Percentiles rank a stretch among this genome's conserved stretches.
These are phyloP conservation scores for Apodemia duryi DNA, from an alignment of 2,888 invertebrate genomes.

Conservation along the genomic window DNA sequence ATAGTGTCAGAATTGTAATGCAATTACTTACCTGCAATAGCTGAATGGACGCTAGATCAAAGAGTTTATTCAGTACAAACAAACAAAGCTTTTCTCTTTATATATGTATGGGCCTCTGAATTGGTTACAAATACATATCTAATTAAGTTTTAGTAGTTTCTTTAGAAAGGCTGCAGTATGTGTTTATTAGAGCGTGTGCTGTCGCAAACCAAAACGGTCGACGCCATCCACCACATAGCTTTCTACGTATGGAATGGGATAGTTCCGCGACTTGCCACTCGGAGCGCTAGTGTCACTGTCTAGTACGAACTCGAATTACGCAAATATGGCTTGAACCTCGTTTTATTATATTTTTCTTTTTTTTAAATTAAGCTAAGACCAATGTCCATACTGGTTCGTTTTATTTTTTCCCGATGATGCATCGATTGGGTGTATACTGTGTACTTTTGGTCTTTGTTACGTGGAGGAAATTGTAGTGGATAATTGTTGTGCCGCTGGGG, in stretches of 20 bases:
- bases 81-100: too few species aligned
- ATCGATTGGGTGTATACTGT: too few species aligned
- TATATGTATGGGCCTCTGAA: not conserved
- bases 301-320: not conserved
- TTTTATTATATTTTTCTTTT: not conserved
- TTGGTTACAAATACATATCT: not conserved
- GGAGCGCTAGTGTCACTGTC: not conserved
- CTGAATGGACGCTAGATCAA: too few species aligned
- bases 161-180: conserved; percentile 12
- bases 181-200: conserved; percentile 9
- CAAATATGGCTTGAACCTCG: not conserved
- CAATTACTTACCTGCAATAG: too few species aligned
- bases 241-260: not conserved
- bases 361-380: not conserved
- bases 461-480: too few species aligned
- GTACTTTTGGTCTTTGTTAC: too few species aligned
- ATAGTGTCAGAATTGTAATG: too few species aligned
- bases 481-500: too few species aligned
- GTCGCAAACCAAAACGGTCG: not conserved
- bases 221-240: not conserved
- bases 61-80: too few species aligned
- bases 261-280: not conserved
- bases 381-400: not conserved
- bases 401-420: too few species aligned
- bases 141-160: conserved; percentile 14